Percentiles rank a stretch among this genome's conserved stretches.
phyloP scores from a whole-genome alignment of 2,113 vertebrate genomes.

The Syrmaticus mikado region DNA sequence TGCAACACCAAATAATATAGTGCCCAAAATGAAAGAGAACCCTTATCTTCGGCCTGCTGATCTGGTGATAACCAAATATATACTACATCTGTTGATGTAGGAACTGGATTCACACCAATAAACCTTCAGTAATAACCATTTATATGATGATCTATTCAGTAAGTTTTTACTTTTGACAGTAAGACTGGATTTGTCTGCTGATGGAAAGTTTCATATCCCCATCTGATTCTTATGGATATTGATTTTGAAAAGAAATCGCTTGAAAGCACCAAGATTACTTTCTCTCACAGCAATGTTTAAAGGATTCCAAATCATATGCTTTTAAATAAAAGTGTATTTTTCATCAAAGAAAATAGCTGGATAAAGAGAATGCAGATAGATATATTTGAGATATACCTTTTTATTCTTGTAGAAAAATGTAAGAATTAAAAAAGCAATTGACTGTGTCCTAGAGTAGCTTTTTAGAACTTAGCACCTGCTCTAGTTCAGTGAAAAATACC shows the following conservation, averaged over 20 bases:
- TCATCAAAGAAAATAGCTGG: background rate
- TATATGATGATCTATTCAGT: background rate
- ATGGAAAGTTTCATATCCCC: background rate
- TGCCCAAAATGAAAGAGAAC: background rate
- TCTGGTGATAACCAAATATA: rapidly evolving
- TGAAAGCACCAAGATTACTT: background rate
- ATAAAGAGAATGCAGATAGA: background rate
- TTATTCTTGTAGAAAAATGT: background rate
- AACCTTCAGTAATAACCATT: background rate
- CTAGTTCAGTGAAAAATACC: background rate
- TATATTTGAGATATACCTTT: constrained; percentile 3
- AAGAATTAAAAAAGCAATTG: background rate
- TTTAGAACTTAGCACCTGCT: background rate
- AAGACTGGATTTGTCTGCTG: background rate
- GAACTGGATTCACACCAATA: background rate
- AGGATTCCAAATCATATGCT: background rate
- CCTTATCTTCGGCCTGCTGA: background rate
- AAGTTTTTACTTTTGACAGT: background rate
- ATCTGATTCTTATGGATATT: background rate
- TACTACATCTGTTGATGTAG: background rate
- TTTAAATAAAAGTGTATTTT: background rate
- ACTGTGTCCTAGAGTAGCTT: background rate
- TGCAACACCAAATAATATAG: background rate
- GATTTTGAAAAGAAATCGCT: background rate
- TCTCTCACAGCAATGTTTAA: background rate